Evolutionary conservation across 2,113 vertebrate genomes (phyloP).

Genomic region (Anser cygnoides): DNA sequence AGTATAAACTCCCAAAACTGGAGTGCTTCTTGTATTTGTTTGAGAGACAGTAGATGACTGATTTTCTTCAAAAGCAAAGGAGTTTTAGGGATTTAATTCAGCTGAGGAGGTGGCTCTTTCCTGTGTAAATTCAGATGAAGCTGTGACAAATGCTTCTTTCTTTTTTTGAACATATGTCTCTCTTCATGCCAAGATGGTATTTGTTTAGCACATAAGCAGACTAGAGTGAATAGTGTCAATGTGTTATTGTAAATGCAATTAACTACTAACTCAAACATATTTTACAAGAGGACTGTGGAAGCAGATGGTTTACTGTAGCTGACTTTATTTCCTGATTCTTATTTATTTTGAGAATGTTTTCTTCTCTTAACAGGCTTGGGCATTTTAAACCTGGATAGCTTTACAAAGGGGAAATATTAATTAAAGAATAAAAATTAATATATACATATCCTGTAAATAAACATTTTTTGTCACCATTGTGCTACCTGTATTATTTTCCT

Average conservation of each 20-base stretch:
- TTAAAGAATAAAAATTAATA: background rate
- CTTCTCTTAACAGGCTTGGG: background rate
- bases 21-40: background rate
- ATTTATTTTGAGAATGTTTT: background rate
- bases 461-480: background rate
- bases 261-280: background rate
- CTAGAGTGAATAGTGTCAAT: background rate
- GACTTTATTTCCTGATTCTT: background rate
- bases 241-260: background rate
- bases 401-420: background rate
- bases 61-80: background rate
- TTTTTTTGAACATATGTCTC: background rate
- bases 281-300: background rate
- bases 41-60: background rate
- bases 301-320: background rate
- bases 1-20: too few relatives aligned
- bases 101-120: background rate
- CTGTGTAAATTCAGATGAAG: background rate
- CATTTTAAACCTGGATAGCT: background rate
- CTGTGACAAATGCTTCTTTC: background rate
- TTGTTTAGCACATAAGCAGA: background rate
- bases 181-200: background rate
- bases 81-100: background rate
- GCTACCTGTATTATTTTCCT: background rate
- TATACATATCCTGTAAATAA: constrained; percentile 36